Evolutionary conservation across 2,888 invertebrate species (phyloP), one percentile per base, ranked within the genome.

Genomic region (Anarsia innoxiella): DNA sequence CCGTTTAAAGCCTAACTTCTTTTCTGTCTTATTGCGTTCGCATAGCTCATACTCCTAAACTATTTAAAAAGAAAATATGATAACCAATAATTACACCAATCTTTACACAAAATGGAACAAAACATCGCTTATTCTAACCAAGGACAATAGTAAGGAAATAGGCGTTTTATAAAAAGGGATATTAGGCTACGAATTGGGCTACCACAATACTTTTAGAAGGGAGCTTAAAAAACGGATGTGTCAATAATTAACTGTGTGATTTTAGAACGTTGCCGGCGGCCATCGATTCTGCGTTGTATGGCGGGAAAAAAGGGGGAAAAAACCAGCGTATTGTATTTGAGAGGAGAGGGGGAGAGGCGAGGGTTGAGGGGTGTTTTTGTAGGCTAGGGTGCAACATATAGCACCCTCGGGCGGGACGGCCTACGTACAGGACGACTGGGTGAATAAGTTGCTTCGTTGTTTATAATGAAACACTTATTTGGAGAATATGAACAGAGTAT

Each of bases 191-290:
- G n/a, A n/a, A n/a, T n/a, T n/a, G n/a, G n/a, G 5, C 25, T 9
- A n/a, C 25, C 25, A 19, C 25, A n/a, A 4, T 25, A n/a, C 3
- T 9, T 5, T 19, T 19, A 4, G 8, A 25, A 25, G 5, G 19
- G 19, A 19, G 19, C 4, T 25, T 9, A 15, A 15, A 33, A 33
- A 32, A 32, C 33, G 33, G 33, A 33, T 33, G 33, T 33, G 33
- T 33, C 33, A 33, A 33, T 33, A 33, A 33, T 33, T 33, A 33
- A 33, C 33, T 33, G 33, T 26, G 33, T 33, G 33, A 33, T 33
- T 33, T 26, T n/a, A n/a, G 14, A 15, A 15, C 33, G 33, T 15
- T 10, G 33, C 33, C 33, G 33, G 14, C 26, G 33, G 33, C 26
- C 25, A 25, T 25, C 33, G 33, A 32, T 32, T 5, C 15, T 9